A percentile compares a stretch with the other conserved stretches of the same genome.
These are phyloP conservation scores for Otocyon megalotis DNA, from an alignment of 2,113 vertebrate genomes.

Conservation along the genomic window DNA sequence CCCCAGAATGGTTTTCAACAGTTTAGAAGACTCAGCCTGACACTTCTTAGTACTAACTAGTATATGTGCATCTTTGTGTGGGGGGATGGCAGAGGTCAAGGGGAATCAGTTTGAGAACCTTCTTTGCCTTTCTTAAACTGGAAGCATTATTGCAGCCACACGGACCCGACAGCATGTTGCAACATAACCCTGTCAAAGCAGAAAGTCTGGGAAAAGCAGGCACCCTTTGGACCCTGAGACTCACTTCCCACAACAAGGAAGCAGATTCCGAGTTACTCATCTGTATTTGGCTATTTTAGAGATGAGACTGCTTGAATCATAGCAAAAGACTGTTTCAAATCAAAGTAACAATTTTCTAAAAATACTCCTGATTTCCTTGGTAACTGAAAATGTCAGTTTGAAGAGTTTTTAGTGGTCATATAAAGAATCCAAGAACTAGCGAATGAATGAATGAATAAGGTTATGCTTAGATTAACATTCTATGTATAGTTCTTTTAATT, in stretches of 20 bases:
- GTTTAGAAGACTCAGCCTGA: background rate
- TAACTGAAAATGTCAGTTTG: constrained; percentile 63
- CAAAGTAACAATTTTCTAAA: constrained; percentile 66
- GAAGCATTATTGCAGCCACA: fast-evolving
- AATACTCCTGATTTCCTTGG: constrained; percentile 40
- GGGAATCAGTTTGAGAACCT: background rate
- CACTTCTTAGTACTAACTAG: background rate
- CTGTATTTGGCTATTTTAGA: constrained; percentile 37
- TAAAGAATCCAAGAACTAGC: constrained; percentile 24
- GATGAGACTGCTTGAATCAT: background rate
- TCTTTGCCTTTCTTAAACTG: background rate
- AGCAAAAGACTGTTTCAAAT: constrained; percentile 46
- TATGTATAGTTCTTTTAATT: background rate
- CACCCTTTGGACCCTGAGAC: background rate
- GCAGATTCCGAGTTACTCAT: background rate
- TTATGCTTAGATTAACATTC: background rate
- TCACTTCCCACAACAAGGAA: background rate
- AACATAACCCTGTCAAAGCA: background rate
- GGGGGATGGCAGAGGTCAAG: background rate
- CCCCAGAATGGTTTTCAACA: background rate
- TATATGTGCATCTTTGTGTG: background rate
- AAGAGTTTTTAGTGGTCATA: constrained; percentile 40
- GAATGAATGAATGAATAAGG: background rate
- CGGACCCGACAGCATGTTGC: background rate
- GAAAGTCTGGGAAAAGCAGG: background rate